Evolutionary conservation across 2,888 invertebrate species (phyloP).

Genomic region (Mactromeris polynyma): DNA sequence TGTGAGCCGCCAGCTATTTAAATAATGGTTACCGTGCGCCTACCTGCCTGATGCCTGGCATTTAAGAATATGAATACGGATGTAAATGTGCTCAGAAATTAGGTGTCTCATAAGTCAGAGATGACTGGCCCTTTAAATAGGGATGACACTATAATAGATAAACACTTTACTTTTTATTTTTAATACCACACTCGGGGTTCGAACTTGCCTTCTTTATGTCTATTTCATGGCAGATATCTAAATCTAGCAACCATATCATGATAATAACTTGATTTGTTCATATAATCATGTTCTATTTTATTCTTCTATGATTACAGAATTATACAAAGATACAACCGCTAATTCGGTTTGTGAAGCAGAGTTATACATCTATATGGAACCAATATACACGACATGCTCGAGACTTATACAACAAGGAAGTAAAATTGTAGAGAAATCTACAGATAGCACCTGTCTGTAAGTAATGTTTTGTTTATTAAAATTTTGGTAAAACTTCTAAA

Average conservation of each 20-base stretch:
- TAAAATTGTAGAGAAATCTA: not conserved
- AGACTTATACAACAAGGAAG: constrained; percentile 41
- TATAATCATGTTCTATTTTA: not conserved
- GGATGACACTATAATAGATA: too few species aligned
- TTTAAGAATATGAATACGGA: too few species aligned
- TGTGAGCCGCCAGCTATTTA: too few species aligned
- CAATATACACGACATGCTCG: constrained; percentile 44
- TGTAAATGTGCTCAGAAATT: too few species aligned
- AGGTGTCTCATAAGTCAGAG: too few species aligned
- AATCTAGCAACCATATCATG: not conserved
- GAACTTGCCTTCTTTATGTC: not conserved
- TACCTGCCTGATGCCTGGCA: too few species aligned
- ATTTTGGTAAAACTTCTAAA: not conserved
- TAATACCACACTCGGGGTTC: too few species aligned
- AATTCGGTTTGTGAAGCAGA: constrained; percentile 26
- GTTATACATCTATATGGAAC: constrained; percentile 44
- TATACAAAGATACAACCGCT: not conserved
- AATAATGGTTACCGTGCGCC: too few species aligned
- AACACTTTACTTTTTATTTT: not conserved
- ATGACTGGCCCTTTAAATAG: too few species aligned
- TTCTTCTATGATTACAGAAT: constrained; percentile 32
- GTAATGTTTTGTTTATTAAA: not conserved
- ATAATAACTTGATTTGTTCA: not conserved
- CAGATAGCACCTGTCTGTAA: constrained; percentile 21
- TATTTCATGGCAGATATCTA: not conserved